Evolutionary conservation across 2,888 invertebrate species (phyloP).

Genomic region (Leptogaster cylindrica): DNA sequence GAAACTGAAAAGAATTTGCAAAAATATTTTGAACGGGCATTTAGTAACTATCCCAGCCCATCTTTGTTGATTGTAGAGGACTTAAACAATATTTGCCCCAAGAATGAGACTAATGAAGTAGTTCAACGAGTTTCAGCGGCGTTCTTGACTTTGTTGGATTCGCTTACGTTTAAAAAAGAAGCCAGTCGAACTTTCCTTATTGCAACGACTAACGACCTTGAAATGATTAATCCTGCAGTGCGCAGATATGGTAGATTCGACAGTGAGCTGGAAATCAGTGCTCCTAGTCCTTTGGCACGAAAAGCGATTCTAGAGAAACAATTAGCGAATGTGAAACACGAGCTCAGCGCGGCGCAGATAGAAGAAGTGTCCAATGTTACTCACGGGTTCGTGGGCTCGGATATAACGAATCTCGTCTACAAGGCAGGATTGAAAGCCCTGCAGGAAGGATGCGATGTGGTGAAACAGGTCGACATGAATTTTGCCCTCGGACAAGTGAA

Average conservation of each 20-base stretch:
- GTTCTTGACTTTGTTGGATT: slow-evolving; percentile 69
- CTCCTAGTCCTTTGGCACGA: slow-evolving; percentile 73
- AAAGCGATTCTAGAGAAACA: slow-evolving; percentile 73
- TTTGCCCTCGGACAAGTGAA: slow-evolving; percentile 73
- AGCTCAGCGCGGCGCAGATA: slow-evolving; percentile 66
- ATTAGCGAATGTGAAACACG: slow-evolving; percentile 66
- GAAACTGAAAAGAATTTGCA: slow-evolving; percentile 77
- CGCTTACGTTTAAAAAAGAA: slow-evolving; percentile 63
- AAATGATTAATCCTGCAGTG: slow-evolving; percentile 76
- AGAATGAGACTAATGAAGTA: slow-evolving; percentile 57
- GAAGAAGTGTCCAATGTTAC: slow-evolving; percentile 72
- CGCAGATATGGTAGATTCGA: slow-evolving; percentile 83
- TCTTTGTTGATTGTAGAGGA: slow-evolving; percentile 85
- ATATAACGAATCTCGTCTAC: slow-evolving; percentile 78
- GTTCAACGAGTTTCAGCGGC: slow-evolving; percentile 76
- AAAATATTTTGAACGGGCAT: slow-evolving; percentile 73
- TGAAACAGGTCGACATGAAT: slow-evolving; percentile 66
- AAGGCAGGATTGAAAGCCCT: slow-evolving; percentile 73
- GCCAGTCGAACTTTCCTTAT: slow-evolving; percentile 70
- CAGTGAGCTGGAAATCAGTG: slow-evolving; percentile 79
- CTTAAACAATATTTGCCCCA: slow-evolving; percentile 79
- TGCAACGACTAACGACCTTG: slow-evolving; percentile 79
- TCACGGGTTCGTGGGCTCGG: slow-evolving; percentile 91
- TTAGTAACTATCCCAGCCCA: slow-evolving; percentile 75
- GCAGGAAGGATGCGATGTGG: slow-evolving; percentile 56